A percentile compares a stretch with the other conserved stretches of the same genome.
These are phyloP conservation scores for Caenorhabditis inopinata DNA, from an alignment of 1,140 invertebrate genomes.

Conservation along the genomic window DNA sequence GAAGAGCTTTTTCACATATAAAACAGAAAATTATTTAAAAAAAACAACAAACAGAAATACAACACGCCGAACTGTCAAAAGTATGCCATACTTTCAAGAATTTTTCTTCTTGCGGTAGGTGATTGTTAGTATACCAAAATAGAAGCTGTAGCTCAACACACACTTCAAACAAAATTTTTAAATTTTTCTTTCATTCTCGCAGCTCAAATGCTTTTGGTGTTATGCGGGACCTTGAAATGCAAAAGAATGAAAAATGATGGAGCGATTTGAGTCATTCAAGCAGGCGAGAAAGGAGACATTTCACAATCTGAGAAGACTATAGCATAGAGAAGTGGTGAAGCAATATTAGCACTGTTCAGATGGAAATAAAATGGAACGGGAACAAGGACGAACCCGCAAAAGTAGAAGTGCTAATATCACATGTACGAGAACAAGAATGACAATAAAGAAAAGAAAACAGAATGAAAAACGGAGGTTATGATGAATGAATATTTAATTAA, in stretches of 20 bases:
- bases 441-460: background rate
- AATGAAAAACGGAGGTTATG: background rate
- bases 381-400: background rate
- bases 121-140: no score
- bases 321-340: no score
- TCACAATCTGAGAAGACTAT: no score
- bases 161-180: background rate
- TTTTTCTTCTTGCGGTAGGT: no score
- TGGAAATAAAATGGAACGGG: background rate
- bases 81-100: no score
- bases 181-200: background rate
- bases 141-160: background rate
- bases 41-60: no score
- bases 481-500: conserved; percentile 28
- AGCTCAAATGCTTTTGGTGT: background rate
- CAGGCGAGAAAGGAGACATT: no score
- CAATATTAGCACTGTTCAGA: no score
- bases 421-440: conserved; percentile 14
- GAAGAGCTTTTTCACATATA: no score
- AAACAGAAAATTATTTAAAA: no score
- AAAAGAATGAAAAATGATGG: background rate
- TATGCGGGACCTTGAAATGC: background rate
- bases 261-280: background rate
- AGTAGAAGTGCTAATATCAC: background rate
- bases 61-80: no score